Evolutionary conservation across 2,888 invertebrate species (phyloP).

Genomic region (Mimas tiliae): DNA sequence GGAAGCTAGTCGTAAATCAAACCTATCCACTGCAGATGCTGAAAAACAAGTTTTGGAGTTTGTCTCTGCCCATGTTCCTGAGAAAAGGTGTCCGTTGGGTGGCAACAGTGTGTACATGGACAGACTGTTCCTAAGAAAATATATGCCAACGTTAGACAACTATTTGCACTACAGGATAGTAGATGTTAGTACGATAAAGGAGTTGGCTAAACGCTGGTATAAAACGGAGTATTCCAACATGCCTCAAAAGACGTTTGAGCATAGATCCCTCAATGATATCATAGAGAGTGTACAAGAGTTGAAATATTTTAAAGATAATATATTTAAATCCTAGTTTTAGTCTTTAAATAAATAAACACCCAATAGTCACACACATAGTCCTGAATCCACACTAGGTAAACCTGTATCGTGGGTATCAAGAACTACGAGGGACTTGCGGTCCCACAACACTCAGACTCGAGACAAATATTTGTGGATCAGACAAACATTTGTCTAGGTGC

Average conservation of each 20-base stretch:
- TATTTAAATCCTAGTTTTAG: constrained; percentile 79
- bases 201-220: constrained; percentile 92
- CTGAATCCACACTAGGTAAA: too few relatives aligned
- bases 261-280: constrained; percentile 93
- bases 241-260: constrained; percentile 87
- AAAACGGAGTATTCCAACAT: constrained; percentile 81
- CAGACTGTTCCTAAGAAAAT: constrained; percentile 90
- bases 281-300: constrained; percentile 93
- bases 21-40: constrained; percentile 86
- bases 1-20: constrained; percentile 88
- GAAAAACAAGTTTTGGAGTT: constrained; percentile 90
- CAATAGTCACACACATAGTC: too few relatives aligned
- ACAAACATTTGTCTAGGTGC: too few relatives aligned
- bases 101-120: constrained; percentile 96
- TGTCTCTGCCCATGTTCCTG: constrained; percentile 84
- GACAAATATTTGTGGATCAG: too few relatives aligned
- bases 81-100: constrained; percentile 89
- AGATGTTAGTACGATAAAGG: constrained; percentile 96
- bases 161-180: constrained; percentile 96
- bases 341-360: too few relatives aligned
- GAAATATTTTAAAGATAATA: constrained; percentile 88
- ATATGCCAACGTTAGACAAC: constrained; percentile 91
- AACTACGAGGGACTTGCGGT: too few relatives aligned
- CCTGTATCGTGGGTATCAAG: too few relatives aligned
- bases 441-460: too few relatives aligned